Evolutionary conservation across 53 echinoderm and acorn worm genomes (phyloP).

Genomic region (Antedon mediterranea): DNA sequence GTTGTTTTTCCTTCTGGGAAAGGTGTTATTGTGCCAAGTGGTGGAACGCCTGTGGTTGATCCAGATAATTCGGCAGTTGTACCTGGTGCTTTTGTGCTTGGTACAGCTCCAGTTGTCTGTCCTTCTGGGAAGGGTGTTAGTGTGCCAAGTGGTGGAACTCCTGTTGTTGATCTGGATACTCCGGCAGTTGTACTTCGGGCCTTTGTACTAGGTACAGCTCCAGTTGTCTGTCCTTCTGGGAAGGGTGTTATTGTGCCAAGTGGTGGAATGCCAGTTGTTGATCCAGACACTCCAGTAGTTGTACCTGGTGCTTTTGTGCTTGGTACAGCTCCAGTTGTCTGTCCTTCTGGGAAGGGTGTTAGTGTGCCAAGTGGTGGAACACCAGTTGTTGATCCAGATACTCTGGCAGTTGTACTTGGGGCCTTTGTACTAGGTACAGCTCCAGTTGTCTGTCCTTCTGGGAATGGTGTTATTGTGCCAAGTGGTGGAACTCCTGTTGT

Average conservation of each 20-base stretch:
- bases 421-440: neutral
- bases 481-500: neutral
- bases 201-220: neutral
- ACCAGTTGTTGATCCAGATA: neutral
- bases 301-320: neutral
- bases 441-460: neutral
- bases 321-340: neutral
- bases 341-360: neutral
- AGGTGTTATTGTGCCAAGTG: neutral
- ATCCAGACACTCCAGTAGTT: neutral
- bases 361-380: neutral
- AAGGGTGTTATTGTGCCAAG: neutral
- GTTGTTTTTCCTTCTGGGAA: neutral
- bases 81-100: neutral
- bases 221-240: neutral
- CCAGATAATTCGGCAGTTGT: neutral
- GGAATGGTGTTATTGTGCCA: neutral
- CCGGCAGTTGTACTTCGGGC: neutral
- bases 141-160: neutral
- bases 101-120: neutral
- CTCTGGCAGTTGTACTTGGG: neutral
- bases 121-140: neutral
- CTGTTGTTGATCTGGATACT: neutral
- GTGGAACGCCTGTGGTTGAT: neutral
- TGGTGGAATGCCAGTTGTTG: neutral